phyloP scores from a whole-genome alignment of 2,797 vertebrate genomes.

The Oreortyx pictus region DNA sequence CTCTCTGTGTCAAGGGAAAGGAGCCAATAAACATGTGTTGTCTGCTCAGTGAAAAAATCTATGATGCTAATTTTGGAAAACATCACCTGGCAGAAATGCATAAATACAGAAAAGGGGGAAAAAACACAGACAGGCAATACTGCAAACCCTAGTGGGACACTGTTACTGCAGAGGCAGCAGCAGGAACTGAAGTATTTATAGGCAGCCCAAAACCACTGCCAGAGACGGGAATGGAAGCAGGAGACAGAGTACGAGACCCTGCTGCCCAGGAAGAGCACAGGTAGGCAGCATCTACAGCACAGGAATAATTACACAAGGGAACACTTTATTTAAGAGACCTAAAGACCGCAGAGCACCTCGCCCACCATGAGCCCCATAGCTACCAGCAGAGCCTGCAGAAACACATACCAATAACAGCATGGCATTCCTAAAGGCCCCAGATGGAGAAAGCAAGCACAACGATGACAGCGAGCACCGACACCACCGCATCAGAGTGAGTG shows the following conservation, averaged over 20 bases:
- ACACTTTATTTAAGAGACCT: background rate
- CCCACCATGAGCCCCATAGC: background rate
- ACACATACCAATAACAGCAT: fast-evolving
- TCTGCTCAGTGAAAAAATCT: background rate
- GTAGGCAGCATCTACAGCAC: fast-evolving
- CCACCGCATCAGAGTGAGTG: background rate
- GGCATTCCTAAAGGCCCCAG: background rate
- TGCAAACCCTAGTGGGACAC: background rate
- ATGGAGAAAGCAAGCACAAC: background rate
- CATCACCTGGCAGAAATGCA: background rate
- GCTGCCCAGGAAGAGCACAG: background rate
- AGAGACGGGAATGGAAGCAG: background rate
- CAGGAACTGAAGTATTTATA: background rate
- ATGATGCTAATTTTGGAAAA: constrained; percentile 15
- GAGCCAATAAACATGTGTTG: background rate
- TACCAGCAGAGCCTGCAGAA: background rate
- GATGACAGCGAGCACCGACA: background rate
- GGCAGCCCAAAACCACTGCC: background rate
- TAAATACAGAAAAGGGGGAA: background rate
- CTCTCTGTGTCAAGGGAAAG: background rate
- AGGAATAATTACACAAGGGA: background rate
- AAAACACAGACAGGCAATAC: background rate
- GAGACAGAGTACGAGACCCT: background rate
- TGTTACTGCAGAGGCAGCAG: background rate
- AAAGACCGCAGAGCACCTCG: background rate